These are phyloP conservation scores for Sitta europaea DNA, from an alignment of 2,113 vertebrate genomes.

Conservation along the genomic window DNA sequence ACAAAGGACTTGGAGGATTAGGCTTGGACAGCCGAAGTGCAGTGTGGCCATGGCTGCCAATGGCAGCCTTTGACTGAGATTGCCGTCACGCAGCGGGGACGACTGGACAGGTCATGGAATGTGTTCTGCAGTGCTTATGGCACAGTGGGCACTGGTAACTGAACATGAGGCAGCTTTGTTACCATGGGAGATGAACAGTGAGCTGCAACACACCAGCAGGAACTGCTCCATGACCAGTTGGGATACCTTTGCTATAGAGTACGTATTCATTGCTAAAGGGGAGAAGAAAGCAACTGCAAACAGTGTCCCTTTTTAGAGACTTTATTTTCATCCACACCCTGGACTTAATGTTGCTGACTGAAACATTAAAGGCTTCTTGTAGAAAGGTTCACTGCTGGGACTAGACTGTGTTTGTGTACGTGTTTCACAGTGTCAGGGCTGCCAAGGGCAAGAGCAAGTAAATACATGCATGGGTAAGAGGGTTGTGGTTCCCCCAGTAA, in stretches of 20 bases:
- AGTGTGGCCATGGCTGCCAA: neutral
- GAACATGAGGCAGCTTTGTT: neutral
- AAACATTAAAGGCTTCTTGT: neutral
- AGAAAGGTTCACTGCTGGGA: neutral
- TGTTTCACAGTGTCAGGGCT: neutral
- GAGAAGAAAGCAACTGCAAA: neutral
- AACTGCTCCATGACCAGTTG: neutral
- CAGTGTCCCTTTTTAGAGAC: neutral
- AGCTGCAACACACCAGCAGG: neutral
- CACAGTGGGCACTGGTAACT: neutral
- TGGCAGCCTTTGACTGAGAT: neutral
- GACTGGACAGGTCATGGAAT: neutral
- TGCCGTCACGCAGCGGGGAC: fast-evolving
- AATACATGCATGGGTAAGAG: neutral
- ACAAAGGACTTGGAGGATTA: neutral
- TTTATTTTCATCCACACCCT: neutral
- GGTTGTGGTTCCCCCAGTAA: neutral
- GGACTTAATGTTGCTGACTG: neutral
- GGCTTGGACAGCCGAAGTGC: neutral
- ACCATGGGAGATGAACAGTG: neutral
- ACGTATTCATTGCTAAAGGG: fast-evolving
- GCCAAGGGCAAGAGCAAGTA: neutral
- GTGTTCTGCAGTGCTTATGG: neutral
- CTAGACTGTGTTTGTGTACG: neutral
- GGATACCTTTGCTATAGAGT: neutral